These are phyloP conservation scores for Rhodinocichla rosea DNA, from an alignment of 2,113 vertebrate genomes.

Conservation along the genomic window DNA sequence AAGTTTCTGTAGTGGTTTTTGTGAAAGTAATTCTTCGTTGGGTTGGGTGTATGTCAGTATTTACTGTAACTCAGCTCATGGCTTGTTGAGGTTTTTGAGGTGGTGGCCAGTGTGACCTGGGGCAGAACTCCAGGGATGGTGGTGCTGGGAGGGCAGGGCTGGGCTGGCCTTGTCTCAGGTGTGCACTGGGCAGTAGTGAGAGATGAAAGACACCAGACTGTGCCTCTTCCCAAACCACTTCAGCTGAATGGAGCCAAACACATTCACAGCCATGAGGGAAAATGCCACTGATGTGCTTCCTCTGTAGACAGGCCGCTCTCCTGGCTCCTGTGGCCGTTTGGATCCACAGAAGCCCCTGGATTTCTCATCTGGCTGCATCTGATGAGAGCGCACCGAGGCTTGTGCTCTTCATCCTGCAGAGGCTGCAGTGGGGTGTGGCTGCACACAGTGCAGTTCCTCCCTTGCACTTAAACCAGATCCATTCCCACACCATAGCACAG, in stretches of 20 bases:
- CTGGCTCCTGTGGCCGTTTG: neutral
- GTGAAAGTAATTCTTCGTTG: neutral
- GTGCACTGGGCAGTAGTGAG: neutral
- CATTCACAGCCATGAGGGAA: neutral
- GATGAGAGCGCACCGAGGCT: neutral
- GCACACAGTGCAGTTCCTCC: neutral
- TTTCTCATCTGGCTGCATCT: neutral
- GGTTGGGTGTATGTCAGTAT: neutral
- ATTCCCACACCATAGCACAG: neutral
- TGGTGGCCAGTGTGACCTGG: fast-evolving
- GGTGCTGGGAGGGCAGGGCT: neutral
- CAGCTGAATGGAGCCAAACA: neutral
- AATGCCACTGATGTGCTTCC: neutral
- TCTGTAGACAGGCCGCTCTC: neutral
- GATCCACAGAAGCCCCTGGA: neutral
- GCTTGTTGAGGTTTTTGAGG: neutral
- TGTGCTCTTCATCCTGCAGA: neutral
- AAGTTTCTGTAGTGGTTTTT: neutral
- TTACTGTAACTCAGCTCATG: neutral
- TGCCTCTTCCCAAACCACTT: neutral
- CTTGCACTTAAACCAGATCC: neutral
- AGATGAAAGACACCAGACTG: neutral
- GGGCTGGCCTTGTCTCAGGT: neutral
- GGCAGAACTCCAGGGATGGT: neutral
- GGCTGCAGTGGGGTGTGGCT: neutral